phyloP scores from a whole-genome alignment of 2,888 invertebrate species.

The Carpatolechia fugitivella region DNA sequence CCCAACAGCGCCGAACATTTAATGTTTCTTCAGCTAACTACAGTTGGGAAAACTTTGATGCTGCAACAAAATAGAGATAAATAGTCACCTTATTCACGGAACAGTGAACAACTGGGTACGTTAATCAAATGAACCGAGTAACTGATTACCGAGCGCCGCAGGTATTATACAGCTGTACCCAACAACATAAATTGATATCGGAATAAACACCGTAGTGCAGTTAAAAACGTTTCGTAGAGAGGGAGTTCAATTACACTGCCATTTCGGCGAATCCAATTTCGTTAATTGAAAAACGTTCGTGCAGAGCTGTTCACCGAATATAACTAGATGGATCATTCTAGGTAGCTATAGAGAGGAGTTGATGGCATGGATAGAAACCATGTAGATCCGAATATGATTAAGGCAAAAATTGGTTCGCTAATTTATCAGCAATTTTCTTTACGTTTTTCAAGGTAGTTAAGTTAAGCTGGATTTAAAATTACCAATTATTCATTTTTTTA shows the following conservation, averaged over 20 bases:
- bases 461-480: no score
- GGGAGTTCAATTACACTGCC: slow-evolving; percentile 27
- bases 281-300: slow-evolving; percentile 50
- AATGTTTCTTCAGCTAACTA: slow-evolving; percentile 34
- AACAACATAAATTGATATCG: not conserved
- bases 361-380: no score
- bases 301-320: slow-evolving; percentile 38
- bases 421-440: no score
- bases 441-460: no score
- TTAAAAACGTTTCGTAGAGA: slow-evolving; percentile 20
- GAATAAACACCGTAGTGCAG: not conserved
- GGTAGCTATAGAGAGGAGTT: not conserved
- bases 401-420: no score
- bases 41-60: slow-evolving; percentile 43
- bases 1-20: slow-evolving; percentile 19
- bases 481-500: no score
- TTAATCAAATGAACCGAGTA: slow-evolving; percentile 34
- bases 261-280: slow-evolving; percentile 42
- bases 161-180: not conserved
- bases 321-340: not conserved
- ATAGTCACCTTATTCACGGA: slow-evolving; percentile 44
- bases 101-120: slow-evolving; percentile 41
- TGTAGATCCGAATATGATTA: no score
- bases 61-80: slow-evolving; percentile 39
- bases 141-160: slow-evolving; percentile 18